Evolutionary conservation across 2,113 vertebrate genomes (phyloP), one percentile per base, ranked within the genome.

Genomic region (Neotragus moschatus): DNA sequence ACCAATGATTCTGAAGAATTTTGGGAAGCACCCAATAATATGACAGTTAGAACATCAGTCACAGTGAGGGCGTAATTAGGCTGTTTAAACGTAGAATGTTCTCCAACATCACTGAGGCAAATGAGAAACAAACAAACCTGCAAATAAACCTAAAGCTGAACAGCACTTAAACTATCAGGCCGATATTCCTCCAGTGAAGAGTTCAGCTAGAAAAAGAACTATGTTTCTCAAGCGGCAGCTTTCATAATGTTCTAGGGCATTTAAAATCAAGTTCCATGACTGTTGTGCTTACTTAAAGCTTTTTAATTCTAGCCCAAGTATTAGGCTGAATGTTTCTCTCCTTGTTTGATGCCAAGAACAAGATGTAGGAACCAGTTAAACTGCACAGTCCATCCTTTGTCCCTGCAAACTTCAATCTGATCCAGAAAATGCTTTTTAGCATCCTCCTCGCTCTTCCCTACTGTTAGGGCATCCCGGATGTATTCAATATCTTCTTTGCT

Each of bases 361-460:
- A 99, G 99, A 94, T 99, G 99, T 77, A 99, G 98, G 97, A 99
- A 99, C 99, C 99, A 99, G 98, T 99, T 99, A 97, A 99, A 99
- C 97, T 99, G 99, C 73, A 99, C 99, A 9, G 99, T 99, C 99
- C 99, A 99, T 88, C 99, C 99, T 97, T 99, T 99, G 98, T 99
- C 99, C 97, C 99, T 99, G 98, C 99, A 99, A 97, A 99, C 99
- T 98, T 99, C 99, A 19, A 99, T 99, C 98, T 99, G 99, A 95
- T 99, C 99, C 96, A 99, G 99, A 70, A 99, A 99, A 98, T 99
- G 99, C 97, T 99, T 99, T 98, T 99, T 99, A 3, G 99, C 99
- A 47, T 99, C 99, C 1, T 99, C 99, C 91, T 99, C 99, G 0
- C 98, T 99, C 87, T 99, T 99, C 30, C 99, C 99, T 9, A 99